Conservation (phyloP, 64 coral and sea anemone species). For the Dendrophyllia cribrosa region DNA sequence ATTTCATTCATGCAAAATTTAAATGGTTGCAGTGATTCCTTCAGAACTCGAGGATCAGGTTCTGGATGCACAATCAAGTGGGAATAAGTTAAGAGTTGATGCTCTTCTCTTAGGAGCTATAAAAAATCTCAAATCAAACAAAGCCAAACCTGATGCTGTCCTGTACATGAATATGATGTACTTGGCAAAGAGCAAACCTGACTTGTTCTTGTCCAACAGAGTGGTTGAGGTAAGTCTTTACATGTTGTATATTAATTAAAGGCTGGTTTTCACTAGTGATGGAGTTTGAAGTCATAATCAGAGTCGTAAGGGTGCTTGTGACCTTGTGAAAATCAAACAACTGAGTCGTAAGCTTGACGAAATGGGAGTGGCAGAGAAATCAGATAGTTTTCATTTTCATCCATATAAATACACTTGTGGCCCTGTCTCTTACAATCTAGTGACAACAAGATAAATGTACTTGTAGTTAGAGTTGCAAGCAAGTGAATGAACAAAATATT, state of each 20-base stretch:
- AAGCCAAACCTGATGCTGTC: constrained; percentile 85
- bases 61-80: constrained; percentile 88
- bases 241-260: neutral
- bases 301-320: no score
- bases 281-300: no score
- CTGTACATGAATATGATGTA: constrained; percentile 78
- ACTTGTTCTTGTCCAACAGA: constrained; percentile 82
- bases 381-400: no score
- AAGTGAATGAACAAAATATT: no score
- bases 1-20: no score
- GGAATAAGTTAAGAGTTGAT: constrained; percentile 83
- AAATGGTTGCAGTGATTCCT: constrained; percentile 73
- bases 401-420: no score
- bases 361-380: no score
- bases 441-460: no score
- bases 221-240: constrained; percentile 73
- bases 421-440: no score
- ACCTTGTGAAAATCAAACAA: no score
- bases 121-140: constrained; percentile 82
- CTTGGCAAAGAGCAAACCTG: constrained; percentile 84
- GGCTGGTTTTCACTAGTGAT: neutral
- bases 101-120: constrained; percentile 88
- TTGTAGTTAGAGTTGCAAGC: no score
- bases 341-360: no score
- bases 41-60: constrained; percentile 86